Conservation (phyloP, 2,888 invertebrate genomes). For the Taphrorychus bicolor region DNA sequence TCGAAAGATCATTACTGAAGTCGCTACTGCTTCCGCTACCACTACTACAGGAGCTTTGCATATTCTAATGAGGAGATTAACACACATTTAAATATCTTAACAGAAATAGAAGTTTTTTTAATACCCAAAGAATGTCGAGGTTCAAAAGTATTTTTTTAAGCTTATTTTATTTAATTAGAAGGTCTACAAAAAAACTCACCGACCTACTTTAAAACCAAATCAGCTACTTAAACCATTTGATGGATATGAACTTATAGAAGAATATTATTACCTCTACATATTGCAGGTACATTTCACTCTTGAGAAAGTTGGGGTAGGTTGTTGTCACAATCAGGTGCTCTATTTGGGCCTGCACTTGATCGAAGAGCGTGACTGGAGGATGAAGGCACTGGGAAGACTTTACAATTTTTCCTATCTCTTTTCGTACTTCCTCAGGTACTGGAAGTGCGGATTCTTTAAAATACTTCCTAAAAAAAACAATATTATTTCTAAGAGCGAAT, state of each 20-base stretch:
- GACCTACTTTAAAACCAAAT: too few relatives aligned
- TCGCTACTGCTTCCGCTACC: slow-evolving; percentile 57
- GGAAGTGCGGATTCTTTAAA: slow-evolving; percentile 62
- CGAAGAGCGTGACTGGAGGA: slow-evolving; percentile 75
- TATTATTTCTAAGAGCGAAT: not conserved
- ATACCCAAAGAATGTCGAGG: too few relatives aligned
- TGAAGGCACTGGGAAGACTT: slow-evolving; percentile 73
- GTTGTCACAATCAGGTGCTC: slow-evolving; percentile 85
- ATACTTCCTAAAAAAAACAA: slow-evolving; percentile 45
- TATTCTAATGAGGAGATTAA: too few relatives aligned
- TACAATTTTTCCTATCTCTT: slow-evolving; percentile 77
- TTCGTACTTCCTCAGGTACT: slow-evolving; percentile 82
- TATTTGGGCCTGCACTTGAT: slow-evolving; percentile 71
- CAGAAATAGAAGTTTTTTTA: too few relatives aligned
- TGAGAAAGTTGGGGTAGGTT: slow-evolving; percentile 91
- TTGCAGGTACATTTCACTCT: slow-evolving; percentile 89
- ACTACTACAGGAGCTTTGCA: slow-evolving; percentile 51
- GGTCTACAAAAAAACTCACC: too few relatives aligned
- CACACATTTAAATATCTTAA: too few relatives aligned
- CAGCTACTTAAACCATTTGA: too few relatives aligned
- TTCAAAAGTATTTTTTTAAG: too few relatives aligned
- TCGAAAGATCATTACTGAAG: slow-evolving; percentile 55
- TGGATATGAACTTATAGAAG: too few relatives aligned
- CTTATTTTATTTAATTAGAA: too few relatives aligned
- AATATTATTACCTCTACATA: slow-evolving; percentile 73